Evolutionary conservation across 2,797 vertebrate genomes (phyloP).

Genomic region (Nyctalus aviator): DNA sequence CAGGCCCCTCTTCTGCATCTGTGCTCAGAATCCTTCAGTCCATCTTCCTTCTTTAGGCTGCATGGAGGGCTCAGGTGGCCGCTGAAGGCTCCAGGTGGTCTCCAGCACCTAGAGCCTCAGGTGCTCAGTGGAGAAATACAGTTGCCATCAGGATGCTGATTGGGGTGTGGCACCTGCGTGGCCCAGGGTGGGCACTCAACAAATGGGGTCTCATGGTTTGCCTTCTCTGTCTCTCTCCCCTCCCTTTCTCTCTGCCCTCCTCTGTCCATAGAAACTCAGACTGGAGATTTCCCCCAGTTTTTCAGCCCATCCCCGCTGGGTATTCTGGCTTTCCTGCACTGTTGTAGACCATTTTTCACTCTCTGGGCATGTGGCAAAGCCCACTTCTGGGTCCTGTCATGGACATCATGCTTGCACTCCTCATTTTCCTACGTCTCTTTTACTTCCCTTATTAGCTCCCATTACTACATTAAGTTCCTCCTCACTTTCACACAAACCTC

Average conservation of each 20-base stretch:
- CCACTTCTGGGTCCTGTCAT: too few species aligned
- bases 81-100: background rate
- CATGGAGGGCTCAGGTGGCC: fast-evolving
- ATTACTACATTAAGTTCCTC: fast-evolving
- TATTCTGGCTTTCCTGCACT: fast-evolving
- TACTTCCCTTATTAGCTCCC: background rate
- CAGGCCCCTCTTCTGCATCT: fast-evolving
- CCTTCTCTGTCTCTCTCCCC: background rate
- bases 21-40: background rate
- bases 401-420: fast-evolving
- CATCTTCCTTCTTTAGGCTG: fast-evolving
- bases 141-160: too few species aligned
- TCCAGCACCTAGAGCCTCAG: background rate
- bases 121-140: background rate
- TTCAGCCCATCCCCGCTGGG: background rate
- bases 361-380: fast-evolving
- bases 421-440: background rate
- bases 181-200: background rate
- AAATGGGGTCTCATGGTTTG: background rate
- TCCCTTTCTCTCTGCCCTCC: background rate
- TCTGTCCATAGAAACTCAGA: background rate
- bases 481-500: background rate
- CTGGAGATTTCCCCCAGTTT: background rate
- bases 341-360: fast-evolving
- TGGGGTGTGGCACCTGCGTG: background rate